Evolutionary conservation across 53 echinoderm and acorn worm species (phyloP).

Genomic region (Paelopatides confundens): DNA sequence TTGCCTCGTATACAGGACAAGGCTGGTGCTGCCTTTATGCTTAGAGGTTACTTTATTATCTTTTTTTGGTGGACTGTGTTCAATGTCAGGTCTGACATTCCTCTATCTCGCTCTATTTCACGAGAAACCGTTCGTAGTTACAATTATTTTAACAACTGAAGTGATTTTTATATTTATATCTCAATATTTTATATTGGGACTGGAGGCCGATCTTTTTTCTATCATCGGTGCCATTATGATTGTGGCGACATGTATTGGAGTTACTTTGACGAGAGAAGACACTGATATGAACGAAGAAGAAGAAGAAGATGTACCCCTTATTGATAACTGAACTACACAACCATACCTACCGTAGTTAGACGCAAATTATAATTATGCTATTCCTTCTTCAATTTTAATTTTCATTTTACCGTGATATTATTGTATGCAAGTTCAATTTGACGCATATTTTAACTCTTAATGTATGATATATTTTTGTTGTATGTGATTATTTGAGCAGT

Average conservation of each 20-base stretch:
- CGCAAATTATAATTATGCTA: too few species aligned
- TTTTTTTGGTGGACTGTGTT: neutral
- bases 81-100: neutral
- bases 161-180: neutral
- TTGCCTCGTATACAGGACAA: neutral
- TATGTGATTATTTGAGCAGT: too few species aligned
- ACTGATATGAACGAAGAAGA: neutral
- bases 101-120: neutral
- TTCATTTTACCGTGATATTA: too few species aligned
- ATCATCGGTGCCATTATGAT: neutral
- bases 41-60: neutral
- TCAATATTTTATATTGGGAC: neutral
- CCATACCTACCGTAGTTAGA: too few species aligned
- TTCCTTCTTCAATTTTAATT: too few species aligned
- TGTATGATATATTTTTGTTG: too few species aligned
- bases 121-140: slow-evolving; percentile 7
- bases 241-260: neutral
- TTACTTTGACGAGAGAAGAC: neutral
- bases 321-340: too few species aligned
- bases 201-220: neutral
- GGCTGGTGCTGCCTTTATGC: neutral
- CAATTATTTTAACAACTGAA: slow-evolving; percentile 3
- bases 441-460: too few species aligned
- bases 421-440: too few species aligned
- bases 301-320: neutral